Evolutionary conservation across 2,113 vertebrate species (phyloP).

Genomic region (Pseudois nayaur): DNA sequence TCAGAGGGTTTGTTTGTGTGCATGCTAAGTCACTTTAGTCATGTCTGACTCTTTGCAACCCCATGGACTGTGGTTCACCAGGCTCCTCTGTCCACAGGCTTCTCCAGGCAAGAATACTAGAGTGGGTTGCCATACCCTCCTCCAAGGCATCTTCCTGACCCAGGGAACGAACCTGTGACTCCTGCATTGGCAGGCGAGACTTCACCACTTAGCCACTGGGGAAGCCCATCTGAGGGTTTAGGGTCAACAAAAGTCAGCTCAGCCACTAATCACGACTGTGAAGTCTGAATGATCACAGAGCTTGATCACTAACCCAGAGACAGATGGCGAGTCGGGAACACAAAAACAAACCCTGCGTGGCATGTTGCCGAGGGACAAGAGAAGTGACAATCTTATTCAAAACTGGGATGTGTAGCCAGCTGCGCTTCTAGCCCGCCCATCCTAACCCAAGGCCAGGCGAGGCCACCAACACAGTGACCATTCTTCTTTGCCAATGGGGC

Average conservation of each 20-base stretch:
- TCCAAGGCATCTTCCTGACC: not conserved
- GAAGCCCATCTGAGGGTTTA: not conserved
- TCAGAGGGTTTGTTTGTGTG: not conserved
- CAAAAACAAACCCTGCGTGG: slow-evolving; percentile 13
- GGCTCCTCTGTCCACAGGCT: not conserved
- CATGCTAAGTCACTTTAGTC: not conserved
- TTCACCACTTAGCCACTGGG: not conserved
- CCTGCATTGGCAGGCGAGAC: not conserved
- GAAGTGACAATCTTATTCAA: slow-evolving; percentile 25
- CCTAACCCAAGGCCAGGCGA: not conserved
- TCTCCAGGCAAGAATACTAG: not conserved
- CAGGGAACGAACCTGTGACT: not conserved
- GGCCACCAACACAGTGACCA: not conserved
- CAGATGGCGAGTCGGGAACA: not conserved
- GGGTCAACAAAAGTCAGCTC: not conserved
- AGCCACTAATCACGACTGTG: not conserved
- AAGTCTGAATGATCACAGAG: not conserved
- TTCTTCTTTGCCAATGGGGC: not conserved
- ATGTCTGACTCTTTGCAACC: not conserved
- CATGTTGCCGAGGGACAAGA: slow-evolving; percentile 34
- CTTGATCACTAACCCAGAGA: not conserved
- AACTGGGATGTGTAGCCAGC: slow-evolving; percentile 26
- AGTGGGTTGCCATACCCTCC: not conserved
- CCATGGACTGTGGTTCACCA: not conserved
- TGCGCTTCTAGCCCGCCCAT: not conserved